These are phyloP conservation scores for Lathamus discolor DNA, from an alignment of 2,113 vertebrate species.

Conservation along the genomic window DNA sequence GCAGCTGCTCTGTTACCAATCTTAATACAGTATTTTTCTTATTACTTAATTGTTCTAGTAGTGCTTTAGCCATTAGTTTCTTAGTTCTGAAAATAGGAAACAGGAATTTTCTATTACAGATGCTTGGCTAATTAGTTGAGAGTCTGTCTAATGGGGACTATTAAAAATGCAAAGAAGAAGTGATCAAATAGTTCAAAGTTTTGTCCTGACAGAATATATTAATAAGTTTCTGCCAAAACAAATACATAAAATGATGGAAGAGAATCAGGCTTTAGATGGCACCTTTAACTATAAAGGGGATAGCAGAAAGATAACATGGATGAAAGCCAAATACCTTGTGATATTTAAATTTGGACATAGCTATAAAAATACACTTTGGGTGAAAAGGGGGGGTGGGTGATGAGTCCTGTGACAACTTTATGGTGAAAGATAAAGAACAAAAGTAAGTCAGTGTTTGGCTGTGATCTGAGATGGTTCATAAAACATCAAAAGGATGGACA, in stretches of 20 bases:
- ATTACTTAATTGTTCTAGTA: slow-evolving; percentile 79
- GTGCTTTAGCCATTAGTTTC: slow-evolving; percentile 76
- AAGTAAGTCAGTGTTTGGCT: background rate
- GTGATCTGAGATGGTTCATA: background rate
- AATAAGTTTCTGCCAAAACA: slow-evolving; percentile 54
- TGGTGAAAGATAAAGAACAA: background rate
- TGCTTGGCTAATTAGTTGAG: slow-evolving; percentile 78
- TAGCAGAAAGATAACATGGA: background rate
- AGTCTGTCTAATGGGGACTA: slow-evolving; percentile 78
- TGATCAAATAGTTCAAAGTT: slow-evolving; percentile 78
- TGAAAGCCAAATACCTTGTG: background rate
- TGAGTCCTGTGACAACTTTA: background rate
- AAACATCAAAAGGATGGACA: background rate
- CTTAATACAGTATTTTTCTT: slow-evolving; percentile 78
- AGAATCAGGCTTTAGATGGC: slow-evolving; percentile 5
- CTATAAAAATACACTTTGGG: background rate
- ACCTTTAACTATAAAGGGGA: background rate
- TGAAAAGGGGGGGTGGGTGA: rapidly evolving
- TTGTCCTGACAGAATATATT: slow-evolving; percentile 75
- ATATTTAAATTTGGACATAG: background rate
- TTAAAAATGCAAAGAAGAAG: slow-evolving; percentile 82
- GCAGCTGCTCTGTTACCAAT: slow-evolving; percentile 63
- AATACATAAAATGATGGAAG: background rate
- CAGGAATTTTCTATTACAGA: slow-evolving; percentile 77
- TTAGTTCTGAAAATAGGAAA: slow-evolving; percentile 78